Percentiles rank a stretch among this genome's conserved stretches.
Conservation (phyloP, 2,888 invertebrate species). For the Apotomis capreana region DNA sequence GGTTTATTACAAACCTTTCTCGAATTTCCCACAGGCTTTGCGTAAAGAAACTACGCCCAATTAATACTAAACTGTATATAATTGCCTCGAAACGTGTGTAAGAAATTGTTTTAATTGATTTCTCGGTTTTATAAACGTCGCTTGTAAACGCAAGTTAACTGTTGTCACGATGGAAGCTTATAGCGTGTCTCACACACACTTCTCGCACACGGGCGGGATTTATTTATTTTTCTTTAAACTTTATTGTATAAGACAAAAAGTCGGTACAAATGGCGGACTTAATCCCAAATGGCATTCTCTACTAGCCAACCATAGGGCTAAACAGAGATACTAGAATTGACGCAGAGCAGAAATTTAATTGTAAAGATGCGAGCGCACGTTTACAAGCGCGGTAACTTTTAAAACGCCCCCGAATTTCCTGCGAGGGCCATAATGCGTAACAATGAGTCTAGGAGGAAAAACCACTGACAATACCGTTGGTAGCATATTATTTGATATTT, state of each 20-base stretch:
- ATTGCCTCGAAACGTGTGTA: background rate
- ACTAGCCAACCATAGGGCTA: too few species aligned
- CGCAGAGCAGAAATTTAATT: too few species aligned
- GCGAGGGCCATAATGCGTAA: background rate
- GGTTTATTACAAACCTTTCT: background rate
- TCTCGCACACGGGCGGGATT: too few species aligned
- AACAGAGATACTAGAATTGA: too few species aligned
- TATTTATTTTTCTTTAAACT: too few species aligned
- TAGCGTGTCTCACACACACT: too few species aligned
- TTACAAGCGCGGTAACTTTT: background rate
- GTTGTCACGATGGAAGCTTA: background rate
- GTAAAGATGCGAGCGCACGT: too few species aligned
- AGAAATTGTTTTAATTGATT: conserved; percentile 3
- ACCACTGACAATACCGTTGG: background rate
- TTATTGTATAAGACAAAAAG: too few species aligned
- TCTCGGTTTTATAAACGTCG: conserved; percentile 5
- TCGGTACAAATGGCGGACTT: too few species aligned
- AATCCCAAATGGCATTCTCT: too few species aligned
- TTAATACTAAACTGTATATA: conserved; percentile 13
- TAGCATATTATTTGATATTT: too few species aligned
- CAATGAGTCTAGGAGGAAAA: background rate
- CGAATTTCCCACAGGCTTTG: background rate
- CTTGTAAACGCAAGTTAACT: background rate
- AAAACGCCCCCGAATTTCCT: background rate
- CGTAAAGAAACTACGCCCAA: background rate